A percentile compares a stretch with the other conserved stretches of the same genome.
Evolutionary conservation across 2,113 vertebrate species (phyloP).

Genomic region (Chloropsis hardwickii): DNA sequence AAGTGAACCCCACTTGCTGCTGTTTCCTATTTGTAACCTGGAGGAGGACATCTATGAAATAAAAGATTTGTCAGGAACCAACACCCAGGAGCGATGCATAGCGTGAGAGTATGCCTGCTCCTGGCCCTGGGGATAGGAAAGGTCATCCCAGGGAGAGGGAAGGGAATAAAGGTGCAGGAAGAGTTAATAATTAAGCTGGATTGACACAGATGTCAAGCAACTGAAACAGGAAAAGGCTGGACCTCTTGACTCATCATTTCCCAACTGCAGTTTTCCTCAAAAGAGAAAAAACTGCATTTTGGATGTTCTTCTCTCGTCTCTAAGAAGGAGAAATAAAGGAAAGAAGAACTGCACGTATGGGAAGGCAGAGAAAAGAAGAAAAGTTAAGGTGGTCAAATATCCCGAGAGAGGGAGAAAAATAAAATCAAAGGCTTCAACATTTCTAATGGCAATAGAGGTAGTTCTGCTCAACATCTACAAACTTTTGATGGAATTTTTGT

Average conservation of each 20-base stretch:
- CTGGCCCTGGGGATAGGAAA: not conserved
- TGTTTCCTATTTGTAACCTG: not conserved
- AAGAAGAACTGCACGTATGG: not conserved
- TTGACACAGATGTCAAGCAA: not conserved
- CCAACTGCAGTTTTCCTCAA: not conserved
- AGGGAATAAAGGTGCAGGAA: not conserved
- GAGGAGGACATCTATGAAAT: not conserved
- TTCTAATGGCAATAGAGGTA: not conserved
- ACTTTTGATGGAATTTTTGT: not conserved
- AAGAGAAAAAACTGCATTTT: not conserved
- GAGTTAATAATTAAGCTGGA: not conserved
- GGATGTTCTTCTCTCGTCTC: accelerated
- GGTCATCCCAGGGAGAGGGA: not conserved
- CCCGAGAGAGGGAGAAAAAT: not conserved
- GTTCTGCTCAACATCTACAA: not conserved
- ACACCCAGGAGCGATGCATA: not conserved
- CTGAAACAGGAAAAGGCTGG: not conserved
- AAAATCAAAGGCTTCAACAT: not conserved
- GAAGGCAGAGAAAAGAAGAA: not conserved
- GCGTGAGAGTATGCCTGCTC: accelerated
- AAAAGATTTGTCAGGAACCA: not conserved
- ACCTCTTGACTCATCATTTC: not conserved
- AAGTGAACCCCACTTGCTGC: not conserved
- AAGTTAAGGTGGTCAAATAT: not conserved
- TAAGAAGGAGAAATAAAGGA: not conserved